Conservation (phyloP, 2,888 invertebrate genomes). For the Lithosia quadra region DNA sequence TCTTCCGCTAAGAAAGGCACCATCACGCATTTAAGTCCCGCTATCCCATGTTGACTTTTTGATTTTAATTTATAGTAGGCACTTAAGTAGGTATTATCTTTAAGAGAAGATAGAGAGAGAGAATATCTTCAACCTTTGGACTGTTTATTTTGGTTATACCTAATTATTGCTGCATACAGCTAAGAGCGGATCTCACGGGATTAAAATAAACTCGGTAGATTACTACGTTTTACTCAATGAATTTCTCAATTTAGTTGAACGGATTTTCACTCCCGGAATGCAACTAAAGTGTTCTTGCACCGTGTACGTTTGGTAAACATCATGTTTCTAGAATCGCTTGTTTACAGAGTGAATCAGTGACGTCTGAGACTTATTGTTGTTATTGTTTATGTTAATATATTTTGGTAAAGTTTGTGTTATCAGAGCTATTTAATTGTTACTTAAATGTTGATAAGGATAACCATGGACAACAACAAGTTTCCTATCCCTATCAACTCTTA, state of each 20-base stretch:
- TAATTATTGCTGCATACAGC: too few species aligned
- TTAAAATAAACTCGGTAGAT: too few species aligned
- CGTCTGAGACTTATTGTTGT: slow-evolving; percentile 2
- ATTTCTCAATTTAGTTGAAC: too few species aligned
- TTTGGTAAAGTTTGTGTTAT: background rate
- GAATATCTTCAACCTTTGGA: background rate
- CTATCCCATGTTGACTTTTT: background rate
- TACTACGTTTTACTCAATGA: too few species aligned
- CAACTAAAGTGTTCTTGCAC: background rate
- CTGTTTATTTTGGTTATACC: too few species aligned
- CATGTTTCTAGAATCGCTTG: background rate
- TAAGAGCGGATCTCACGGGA: too few species aligned
- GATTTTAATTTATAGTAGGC: too few species aligned
- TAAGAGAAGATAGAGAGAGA: background rate
- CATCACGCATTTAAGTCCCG: background rate
- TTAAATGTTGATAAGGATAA: background rate
- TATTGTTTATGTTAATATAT: slow-evolving; percentile 11
- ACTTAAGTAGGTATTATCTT: too few species aligned
- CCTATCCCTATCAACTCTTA: background rate
- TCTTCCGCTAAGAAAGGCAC: background rate
- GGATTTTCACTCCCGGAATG: too few species aligned
- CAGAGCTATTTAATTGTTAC: background rate
- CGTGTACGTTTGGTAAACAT: slow-evolving; percentile 1
- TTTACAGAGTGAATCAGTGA: slow-evolving; percentile 2
- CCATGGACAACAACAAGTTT: background rate